Percentiles rank a stretch among this genome's conserved stretches.
These are phyloP conservation scores for Halisarca cf. caerulea DNA, from an alignment of 37 sponge, comb jelly and placozoan species.

Conservation along the genomic window DNA sequence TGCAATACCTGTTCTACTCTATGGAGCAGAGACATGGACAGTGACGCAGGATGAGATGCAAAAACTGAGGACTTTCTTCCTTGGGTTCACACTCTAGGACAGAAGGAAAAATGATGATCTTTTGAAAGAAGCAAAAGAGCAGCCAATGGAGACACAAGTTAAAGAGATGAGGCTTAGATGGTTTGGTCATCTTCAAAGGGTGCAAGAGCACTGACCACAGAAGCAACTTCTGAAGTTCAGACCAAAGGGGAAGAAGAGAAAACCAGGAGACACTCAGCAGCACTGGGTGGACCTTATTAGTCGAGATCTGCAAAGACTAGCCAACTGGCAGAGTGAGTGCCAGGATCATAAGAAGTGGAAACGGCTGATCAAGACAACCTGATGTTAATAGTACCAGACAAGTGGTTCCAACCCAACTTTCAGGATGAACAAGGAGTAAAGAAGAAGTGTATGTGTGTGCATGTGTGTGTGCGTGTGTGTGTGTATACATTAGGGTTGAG, in stretches of 20 bases:
- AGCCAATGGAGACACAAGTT: background rate
- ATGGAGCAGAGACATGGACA: slow-evolving; percentile 23
- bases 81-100: slow-evolving; percentile 13
- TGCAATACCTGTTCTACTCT: slow-evolving; percentile 17
- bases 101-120: background rate
- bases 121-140: background rate
- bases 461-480: too few relatives aligned
- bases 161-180: background rate
- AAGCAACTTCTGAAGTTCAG: slow-evolving; percentile 20
- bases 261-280: background rate
- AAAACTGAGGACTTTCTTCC: slow-evolving; percentile 5
- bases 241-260: slow-evolving; percentile 4
- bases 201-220: slow-evolving; percentile 13
- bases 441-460: too few relatives aligned
- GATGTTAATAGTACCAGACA: too few relatives aligned
- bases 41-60: slow-evolving; percentile 15
- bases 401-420: background rate
- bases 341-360: background rate
- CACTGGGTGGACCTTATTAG: background rate
- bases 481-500: too few relatives aligned
- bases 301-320: background rate
- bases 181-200: background rate
- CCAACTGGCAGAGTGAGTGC: background rate
- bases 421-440: slow-evolving; percentile 11
- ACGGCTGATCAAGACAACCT: background rate